phyloP scores from a whole-genome alignment of 2,113 vertebrate genomes.

The Otocyon megalotis region DNA sequence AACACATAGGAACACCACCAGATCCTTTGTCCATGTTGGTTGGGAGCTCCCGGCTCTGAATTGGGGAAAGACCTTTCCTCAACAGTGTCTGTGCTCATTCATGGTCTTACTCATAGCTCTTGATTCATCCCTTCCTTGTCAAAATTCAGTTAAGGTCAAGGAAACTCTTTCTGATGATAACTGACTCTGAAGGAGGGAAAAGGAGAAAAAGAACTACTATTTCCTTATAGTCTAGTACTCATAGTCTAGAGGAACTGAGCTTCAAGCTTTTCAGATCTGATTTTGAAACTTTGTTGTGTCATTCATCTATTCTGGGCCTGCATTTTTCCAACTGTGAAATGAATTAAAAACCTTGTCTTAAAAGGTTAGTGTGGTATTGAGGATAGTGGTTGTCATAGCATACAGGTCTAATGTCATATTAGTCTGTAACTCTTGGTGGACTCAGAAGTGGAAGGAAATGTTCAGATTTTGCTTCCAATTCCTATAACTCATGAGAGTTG shows the following conservation, averaged over 20 bases:
- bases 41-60: not conserved
- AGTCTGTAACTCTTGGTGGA: not conserved
- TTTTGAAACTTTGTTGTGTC: not conserved
- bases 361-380: not conserved
- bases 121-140: not conserved
- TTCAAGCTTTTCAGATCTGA: not conserved
- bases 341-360: not conserved
- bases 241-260: not conserved
- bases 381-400: not conserved
- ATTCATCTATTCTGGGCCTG: not conserved
- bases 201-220: not conserved
- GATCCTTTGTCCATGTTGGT: not conserved
- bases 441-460: not conserved
- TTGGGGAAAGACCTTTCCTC: not conserved
- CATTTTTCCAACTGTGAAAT: not conserved
- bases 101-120: not conserved
- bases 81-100: not conserved
- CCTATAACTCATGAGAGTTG: not conserved
- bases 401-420: not conserved
- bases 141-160: not conserved
- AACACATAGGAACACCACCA: not conserved
- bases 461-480: not conserved
- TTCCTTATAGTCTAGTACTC: not conserved
- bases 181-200: not conserved
- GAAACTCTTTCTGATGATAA: not conserved